These are phyloP conservation scores for Eurystomus glaucurus DNA, from an alignment of 2,797 vertebrate genomes.

Conservation along the genomic window DNA sequence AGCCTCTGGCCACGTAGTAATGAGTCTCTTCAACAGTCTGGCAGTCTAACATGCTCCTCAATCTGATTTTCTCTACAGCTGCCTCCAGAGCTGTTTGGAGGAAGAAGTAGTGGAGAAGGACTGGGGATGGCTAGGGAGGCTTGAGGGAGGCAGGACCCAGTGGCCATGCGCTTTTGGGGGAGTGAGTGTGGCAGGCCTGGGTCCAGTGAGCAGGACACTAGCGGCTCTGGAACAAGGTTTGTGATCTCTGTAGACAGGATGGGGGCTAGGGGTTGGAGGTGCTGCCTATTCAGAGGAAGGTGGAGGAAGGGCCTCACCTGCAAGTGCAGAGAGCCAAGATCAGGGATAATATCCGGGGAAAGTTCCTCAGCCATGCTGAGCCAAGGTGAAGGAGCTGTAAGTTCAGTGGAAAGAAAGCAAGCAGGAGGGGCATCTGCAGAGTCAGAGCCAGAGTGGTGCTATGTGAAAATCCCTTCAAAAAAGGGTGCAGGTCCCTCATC, in stretches of 20 bases:
- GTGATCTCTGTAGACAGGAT: background rate
- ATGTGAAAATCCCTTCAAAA: background rate
- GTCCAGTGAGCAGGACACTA: fast-evolving
- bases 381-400: background rate
- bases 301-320: background rate
- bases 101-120: background rate
- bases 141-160: background rate
- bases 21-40: background rate
- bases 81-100: background rate
- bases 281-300: background rate
- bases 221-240: background rate
- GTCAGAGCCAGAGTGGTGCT: background rate
- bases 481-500: background rate
- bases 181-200: fast-evolving
- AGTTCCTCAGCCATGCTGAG: background rate
- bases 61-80: background rate
- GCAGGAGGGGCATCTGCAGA: background rate
- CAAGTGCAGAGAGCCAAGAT: background rate
- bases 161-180: background rate
- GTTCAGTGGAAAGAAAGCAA: background rate
- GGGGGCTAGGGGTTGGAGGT: background rate
- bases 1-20: background rate
- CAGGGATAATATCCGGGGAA: background rate
- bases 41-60: background rate
- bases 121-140: background rate